Base-by-base conservation (phyloP, 2,113 vertebrate genomes). In the Psettodes erumei region DNA sequence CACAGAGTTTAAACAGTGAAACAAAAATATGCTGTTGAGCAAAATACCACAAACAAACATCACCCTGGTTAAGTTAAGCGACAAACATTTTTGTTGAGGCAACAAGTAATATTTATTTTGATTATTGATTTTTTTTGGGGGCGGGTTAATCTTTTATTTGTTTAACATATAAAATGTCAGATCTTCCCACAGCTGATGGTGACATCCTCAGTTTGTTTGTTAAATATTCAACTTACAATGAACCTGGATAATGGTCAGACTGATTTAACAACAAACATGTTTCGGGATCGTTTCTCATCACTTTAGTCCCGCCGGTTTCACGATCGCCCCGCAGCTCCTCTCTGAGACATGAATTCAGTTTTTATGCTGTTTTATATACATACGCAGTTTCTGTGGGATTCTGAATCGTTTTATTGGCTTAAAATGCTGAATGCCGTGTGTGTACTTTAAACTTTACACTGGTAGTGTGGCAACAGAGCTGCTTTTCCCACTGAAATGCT, bases 401-500 rank as follows among this genome's bases (percentile, higher is more conserved):
- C 8, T 40, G 21, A 60, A 9, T 18, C 18, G 23, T 60, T 40
- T 68, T 4, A 63, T 8, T 25, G 11, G 16, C 42, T 67, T 19
- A 8, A 42, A 50, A 37, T 21, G 19, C 27, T 43, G 12, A 19
- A 6, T 42, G 5, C 33, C 6, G 1, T 15, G 30, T 32, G 19
- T 25, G 48, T 37, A 50, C 50, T 67, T 62, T 43, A 69, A 28
- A 56, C 37, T 73, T n/a, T 55, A 21, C 48, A 62, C 33, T 27
- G 28, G 15, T 65, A 27, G 43, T 76, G 53, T 54, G 43, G 65
- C 10, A 72, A 60, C 74, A 69, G 32, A 54, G 48, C 53, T 8
- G 45, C 71, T 76, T 55, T 66, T 64, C 71, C 58, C 53, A 70
- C 32, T 67, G 50, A 82, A 75, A 54, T 61, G 70, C 70, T 66